Conservation (phyloP, 2,888 invertebrate species). For the Chelonus formosanus region DNA sequence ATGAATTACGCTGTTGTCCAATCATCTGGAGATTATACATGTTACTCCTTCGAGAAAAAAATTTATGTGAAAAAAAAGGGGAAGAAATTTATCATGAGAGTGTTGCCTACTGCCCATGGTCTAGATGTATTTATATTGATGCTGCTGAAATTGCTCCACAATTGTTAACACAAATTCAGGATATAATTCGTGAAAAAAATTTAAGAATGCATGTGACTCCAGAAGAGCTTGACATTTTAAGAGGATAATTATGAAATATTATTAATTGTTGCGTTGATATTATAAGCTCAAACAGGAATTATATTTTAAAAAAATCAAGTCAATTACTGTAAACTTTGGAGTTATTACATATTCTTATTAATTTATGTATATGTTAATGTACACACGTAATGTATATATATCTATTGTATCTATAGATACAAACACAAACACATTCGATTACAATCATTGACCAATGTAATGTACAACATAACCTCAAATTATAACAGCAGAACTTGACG, state of each 20-base stretch:
- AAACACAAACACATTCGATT: no score
- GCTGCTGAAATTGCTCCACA: conserved; percentile 72
- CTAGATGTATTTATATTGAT: conserved; percentile 71
- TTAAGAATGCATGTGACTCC: conserved; percentile 78
- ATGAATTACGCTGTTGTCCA: conserved; percentile 66
- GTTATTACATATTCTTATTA: no score
- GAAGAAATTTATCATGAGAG: conserved; percentile 60
- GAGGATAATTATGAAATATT: conserved; percentile 59
- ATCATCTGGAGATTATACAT: conserved; percentile 73
- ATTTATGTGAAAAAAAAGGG: conserved; percentile 57
- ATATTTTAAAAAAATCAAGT: no score
- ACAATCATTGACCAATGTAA: no score
- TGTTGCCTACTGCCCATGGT: conserved; percentile 59
- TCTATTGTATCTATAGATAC: no score
- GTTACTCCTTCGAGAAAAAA: conserved; percentile 67
- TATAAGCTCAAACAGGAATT: no score
- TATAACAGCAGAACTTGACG: no score
- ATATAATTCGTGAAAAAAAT: conserved; percentile 79
- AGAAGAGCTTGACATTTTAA: conserved; percentile 76
- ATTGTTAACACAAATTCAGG: conserved; percentile 72
- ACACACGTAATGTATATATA: no score
- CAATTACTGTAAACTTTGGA: no score
- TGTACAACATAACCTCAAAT: no score
- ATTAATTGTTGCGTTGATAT: no score
- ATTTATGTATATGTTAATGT: no score